These are phyloP conservation scores for Cenopis cana DNA, from an alignment of 2,888 invertebrate genomes.

Conservation along the genomic window DNA sequence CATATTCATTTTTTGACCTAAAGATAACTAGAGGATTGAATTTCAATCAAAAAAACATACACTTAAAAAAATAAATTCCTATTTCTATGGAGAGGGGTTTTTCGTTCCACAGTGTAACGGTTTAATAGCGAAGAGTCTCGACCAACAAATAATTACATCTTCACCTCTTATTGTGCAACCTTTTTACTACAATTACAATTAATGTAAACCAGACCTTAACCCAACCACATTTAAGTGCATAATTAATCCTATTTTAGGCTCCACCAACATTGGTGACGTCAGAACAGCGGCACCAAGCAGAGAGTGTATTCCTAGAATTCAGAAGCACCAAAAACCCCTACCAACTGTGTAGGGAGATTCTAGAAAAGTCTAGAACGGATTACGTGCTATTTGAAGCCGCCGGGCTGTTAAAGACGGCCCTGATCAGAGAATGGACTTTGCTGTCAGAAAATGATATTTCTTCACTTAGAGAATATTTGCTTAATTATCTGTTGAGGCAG, in stretches of 20 bases:
- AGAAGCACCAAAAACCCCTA: constrained; percentile 93
- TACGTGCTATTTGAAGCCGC: constrained; percentile 96
- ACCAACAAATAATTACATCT: too few species aligned
- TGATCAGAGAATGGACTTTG: constrained; percentile 93
- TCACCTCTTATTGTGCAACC: too few species aligned
- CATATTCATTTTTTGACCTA: too few species aligned
- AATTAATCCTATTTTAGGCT: constrained; percentile 83
- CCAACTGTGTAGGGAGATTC: constrained; percentile 90
- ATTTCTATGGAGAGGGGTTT: too few species aligned
- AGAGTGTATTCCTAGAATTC: constrained; percentile 92
- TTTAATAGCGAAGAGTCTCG: too few species aligned
- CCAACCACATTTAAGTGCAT: neutral
- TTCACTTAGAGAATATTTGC: constrained; percentile 90
- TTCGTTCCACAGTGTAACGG: too few species aligned
- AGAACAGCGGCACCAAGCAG: constrained; percentile 93
- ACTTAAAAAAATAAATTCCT: too few species aligned
- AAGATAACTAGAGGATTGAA: too few species aligned
- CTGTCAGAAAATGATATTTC: constrained; percentile 88
- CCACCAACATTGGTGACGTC: constrained; percentile 90
- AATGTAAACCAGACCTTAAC: neutral
- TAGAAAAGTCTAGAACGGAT: constrained; percentile 89
- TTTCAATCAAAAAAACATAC: too few species aligned
- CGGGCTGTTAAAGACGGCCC: constrained; percentile 91
- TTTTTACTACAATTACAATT: too few species aligned
- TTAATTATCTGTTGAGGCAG: constrained; percentile 90